Conservation (phyloP, 2,888 invertebrate genomes). For the Drosophila yooni region DNA sequence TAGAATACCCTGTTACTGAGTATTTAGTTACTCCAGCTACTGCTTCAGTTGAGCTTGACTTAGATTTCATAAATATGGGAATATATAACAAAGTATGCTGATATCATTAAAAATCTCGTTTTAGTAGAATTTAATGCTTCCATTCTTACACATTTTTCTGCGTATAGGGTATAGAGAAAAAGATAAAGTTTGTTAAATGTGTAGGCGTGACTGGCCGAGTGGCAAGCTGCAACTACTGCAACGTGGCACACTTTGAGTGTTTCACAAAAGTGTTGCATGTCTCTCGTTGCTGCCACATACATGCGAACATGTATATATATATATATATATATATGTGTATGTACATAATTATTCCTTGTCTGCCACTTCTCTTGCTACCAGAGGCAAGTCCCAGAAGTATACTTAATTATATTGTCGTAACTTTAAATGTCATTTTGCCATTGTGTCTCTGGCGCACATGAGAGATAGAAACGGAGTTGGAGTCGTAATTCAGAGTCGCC, state of each 20-base stretch:
- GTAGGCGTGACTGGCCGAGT: conserved; percentile 64
- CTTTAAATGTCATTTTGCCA: conserved; percentile 80
- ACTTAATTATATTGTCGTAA: conserved; percentile 82
- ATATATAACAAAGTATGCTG: not conserved
- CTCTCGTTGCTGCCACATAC: conserved; percentile 36
- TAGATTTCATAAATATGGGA: not conserved
- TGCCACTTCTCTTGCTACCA: conserved; percentile 33
- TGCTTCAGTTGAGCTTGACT: not conserved
- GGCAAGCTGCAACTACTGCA: conserved; percentile 17
- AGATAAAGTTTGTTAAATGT: conserved; percentile 73
- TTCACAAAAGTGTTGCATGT: conserved; percentile 67
- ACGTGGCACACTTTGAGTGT: conserved; percentile 55
- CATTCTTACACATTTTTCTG: not conserved
- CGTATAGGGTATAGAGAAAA: conserved; percentile 37
- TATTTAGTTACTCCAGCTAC: not conserved
- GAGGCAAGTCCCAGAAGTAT: conserved; percentile 73
- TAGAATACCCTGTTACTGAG: conserved; percentile 12
- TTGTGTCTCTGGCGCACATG: conserved; percentile 63
- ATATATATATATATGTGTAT: conserved; percentile 4
- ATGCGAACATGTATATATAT: not conserved
- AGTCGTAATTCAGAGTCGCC: conserved; percentile 21
- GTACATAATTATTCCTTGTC: conserved; percentile 73
- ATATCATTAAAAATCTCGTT: not conserved
- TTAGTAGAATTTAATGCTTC: not conserved
- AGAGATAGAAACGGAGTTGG: conserved; percentile 17